Evolutionary conservation across 1,140 invertebrate species (phyloP).

Genomic region (Nomia melanderi): DNA sequence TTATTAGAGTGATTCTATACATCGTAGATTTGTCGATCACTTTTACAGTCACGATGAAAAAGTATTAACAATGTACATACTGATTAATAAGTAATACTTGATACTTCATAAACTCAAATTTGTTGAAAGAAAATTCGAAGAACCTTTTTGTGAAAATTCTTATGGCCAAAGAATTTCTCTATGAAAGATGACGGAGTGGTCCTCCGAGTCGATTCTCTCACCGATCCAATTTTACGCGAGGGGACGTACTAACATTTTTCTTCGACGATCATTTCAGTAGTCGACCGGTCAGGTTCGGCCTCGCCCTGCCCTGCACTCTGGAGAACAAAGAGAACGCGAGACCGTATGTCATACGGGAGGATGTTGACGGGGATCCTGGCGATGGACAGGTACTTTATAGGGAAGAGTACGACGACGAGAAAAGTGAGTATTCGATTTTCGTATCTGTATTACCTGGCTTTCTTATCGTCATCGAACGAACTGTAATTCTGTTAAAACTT

Average conservation of each 20-base stretch:
- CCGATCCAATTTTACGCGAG: background rate
- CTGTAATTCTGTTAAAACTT: too few relatives aligned
- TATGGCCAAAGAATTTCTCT: background rate
- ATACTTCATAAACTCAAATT: too few relatives aligned
- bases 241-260: conserved; percentile 2
- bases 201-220: background rate
- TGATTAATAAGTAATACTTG: too few relatives aligned
- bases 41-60: too few relatives aligned
- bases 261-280: conserved; percentile 81
- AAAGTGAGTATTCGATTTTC: conserved; percentile 77
- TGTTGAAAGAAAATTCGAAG: too few relatives aligned
- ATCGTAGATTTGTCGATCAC: too few relatives aligned
- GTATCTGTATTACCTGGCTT: too few relatives aligned
- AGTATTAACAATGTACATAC: too few relatives aligned
- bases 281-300: conserved; percentile 89
- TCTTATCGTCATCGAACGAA: too few relatives aligned
- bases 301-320: conserved; percentile 86
- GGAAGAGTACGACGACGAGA: conserved; percentile 88
- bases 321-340: conserved; percentile 93
- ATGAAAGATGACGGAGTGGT: background rate
- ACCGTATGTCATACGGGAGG: conserved; percentile 87
- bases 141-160: too few relatives aligned
- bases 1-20: too few relatives aligned
- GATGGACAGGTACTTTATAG: conserved; percentile 89
- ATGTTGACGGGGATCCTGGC: conserved; percentile 83